These are phyloP conservation scores for Bovichtus diacanthus DNA, from an alignment of 2,797 vertebrate species.

Conservation along the genomic window DNA sequence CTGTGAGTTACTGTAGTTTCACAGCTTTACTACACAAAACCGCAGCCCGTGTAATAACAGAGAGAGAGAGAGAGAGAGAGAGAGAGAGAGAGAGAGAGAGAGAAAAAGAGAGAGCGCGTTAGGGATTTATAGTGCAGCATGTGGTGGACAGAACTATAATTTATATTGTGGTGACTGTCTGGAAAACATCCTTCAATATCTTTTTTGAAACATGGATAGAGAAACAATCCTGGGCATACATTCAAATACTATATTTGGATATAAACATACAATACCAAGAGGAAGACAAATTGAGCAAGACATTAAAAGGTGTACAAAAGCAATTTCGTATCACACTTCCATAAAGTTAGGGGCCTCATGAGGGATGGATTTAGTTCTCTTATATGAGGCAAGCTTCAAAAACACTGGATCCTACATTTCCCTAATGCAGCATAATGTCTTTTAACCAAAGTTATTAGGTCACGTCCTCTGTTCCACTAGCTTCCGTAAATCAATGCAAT, in stretches of 20 bases:
- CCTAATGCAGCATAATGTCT: not conserved
- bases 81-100: too few relatives aligned
- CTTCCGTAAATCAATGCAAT: not conserved
- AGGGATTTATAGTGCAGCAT: too few relatives aligned
- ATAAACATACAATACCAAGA: not conserved
- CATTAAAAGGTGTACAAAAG: not conserved
- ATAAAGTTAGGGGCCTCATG: not conserved
- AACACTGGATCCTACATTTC: conserved; percentile 2
- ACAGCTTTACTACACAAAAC: conserved; percentile 17
- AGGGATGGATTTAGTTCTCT: not conserved
- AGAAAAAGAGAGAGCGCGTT: not conserved
- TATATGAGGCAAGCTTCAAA: not conserved
- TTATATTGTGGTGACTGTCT: not conserved
- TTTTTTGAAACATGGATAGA: too few relatives aligned
- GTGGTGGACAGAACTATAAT: not conserved
- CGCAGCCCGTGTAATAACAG: not conserved
- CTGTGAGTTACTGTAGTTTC: conserved; percentile 50
- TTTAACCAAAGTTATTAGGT: not conserved
- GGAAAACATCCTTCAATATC: not conserved
- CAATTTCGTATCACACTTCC: not conserved
- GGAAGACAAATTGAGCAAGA: not conserved
- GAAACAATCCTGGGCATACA: not conserved
- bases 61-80: not conserved
- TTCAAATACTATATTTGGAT: not conserved
- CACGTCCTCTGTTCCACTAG: not conserved